These are phyloP conservation scores for Poeciliopsis prolifica DNA, from an alignment of 2,113 vertebrate genomes.

Conservation along the genomic window DNA sequence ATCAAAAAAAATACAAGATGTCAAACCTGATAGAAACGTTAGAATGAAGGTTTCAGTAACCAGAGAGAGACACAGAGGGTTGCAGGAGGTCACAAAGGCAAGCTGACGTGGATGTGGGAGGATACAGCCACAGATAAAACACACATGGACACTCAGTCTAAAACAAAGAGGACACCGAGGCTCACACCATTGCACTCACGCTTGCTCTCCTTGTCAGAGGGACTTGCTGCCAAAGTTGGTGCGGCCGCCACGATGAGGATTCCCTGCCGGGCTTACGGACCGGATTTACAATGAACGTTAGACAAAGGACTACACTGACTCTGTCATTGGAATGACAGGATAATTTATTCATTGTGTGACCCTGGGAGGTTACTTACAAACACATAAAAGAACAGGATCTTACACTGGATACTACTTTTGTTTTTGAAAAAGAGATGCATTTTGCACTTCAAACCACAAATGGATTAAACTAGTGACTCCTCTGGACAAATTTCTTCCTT, in stretches of 20 bases:
- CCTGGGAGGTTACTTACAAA: constrained; percentile 45
- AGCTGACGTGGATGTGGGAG: constrained; percentile 69
- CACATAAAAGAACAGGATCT: constrained; percentile 27
- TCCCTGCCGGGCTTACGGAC: constrained; percentile 63
- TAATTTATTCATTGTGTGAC: constrained; percentile 58
- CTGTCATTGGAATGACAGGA: constrained; percentile 53
- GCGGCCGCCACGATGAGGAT: constrained; percentile 68
- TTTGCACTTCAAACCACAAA: constrained; percentile 22
- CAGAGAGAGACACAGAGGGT: constrained; percentile 61
- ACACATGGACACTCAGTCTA: constrained; percentile 33
- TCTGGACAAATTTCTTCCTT: neutral
- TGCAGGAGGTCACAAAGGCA: constrained; percentile 74
- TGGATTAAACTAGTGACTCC: constrained; percentile 22
- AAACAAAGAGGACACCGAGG: constrained; percentile 66
- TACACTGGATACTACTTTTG: constrained; percentile 17
- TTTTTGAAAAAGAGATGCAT: constrained; percentile 18
- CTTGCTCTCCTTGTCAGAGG: constrained; percentile 57
- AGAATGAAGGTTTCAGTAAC: constrained; percentile 50
- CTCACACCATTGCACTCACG: constrained; percentile 36
- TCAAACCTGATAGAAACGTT: constrained; percentile 10
- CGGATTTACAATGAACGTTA: constrained; percentile 58
- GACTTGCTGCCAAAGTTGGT: constrained; percentile 73
- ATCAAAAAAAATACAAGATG: neutral
- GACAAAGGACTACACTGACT: constrained; percentile 70
- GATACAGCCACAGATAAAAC: constrained; percentile 58